Evolutionary conservation across 2,113 vertebrate species (phyloP).

Genomic region (Dipodomys stephensi): DNA sequence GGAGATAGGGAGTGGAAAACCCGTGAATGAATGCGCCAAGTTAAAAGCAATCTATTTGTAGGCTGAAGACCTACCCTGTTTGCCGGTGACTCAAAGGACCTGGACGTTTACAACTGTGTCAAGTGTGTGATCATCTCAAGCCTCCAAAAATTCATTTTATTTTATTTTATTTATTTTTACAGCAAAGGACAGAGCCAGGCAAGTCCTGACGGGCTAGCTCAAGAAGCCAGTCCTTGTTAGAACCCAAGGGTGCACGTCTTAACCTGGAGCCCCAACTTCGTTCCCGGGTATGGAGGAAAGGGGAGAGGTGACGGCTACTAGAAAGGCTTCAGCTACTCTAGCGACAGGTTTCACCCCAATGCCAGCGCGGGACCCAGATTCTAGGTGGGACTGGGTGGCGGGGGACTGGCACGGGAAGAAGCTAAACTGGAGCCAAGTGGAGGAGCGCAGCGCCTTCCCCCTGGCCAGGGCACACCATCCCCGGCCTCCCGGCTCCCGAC

Average conservation of each 20-base stretch:
- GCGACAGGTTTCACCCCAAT: neutral
- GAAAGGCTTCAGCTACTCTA: neutral
- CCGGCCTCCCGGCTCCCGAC: neutral
- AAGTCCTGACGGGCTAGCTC: constrained; percentile 13
- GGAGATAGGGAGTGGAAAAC: neutral
- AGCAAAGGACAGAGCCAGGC: neutral
- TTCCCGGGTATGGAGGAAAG: neutral
- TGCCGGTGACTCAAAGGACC: neutral
- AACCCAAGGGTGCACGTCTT: neutral
- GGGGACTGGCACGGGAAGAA: neutral
- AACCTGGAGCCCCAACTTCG: constrained; percentile 41
- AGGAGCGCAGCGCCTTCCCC: neutral
- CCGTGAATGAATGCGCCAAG: neutral
- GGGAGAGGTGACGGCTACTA: neutral
- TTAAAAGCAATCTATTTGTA: neutral
- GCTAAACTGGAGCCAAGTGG: neutral
- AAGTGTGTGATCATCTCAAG: neutral
- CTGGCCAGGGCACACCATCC: neutral
- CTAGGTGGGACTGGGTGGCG: neutral
- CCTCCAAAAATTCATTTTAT: neutral
- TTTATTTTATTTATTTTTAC: too few species aligned
- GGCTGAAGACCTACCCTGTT: neutral
- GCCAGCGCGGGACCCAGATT: neutral
- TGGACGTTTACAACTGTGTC: neutral
- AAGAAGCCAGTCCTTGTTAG: neutral